phyloP scores from a whole-genome alignment of 2,888 invertebrate species.

The Halictus quadricinctus region DNA sequence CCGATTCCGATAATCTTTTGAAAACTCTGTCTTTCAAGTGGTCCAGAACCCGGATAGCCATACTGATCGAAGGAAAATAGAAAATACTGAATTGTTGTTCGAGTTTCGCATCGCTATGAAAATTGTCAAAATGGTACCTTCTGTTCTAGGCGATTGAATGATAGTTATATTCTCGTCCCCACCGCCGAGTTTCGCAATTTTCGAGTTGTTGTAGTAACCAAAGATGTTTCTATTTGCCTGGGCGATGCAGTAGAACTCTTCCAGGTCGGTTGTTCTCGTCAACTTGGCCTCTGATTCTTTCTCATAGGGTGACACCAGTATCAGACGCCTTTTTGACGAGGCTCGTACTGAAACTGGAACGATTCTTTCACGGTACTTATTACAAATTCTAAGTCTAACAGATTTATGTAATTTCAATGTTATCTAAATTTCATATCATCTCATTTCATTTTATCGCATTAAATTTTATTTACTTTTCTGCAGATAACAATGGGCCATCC shows the following conservation, averaged over 20 bases:
- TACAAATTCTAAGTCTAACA: background rate
- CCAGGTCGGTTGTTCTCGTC: slow-evolving; percentile 60
- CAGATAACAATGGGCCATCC: background rate
- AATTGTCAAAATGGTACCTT: slow-evolving; percentile 57
- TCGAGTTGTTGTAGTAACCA: slow-evolving; percentile 63
- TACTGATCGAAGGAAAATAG: slow-evolving; percentile 52
- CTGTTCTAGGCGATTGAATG: slow-evolving; percentile 65
- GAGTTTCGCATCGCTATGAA: background rate
- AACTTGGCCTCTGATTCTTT: slow-evolving; percentile 68
- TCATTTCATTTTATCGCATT: background rate
- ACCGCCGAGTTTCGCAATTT: slow-evolving; percentile 67
- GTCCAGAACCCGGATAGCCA: slow-evolving; percentile 73
- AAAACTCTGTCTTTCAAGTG: slow-evolving; percentile 38
- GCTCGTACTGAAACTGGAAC: slow-evolving; percentile 62
- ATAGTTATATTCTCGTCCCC: slow-evolving; percentile 73
- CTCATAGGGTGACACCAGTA: slow-evolving; percentile 74
- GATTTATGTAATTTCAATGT: background rate
- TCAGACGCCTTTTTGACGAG: slow-evolving; percentile 71
- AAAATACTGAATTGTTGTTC: background rate
- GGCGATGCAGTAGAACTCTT: slow-evolving; percentile 62
- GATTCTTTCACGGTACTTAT: slow-evolving; percentile 17
- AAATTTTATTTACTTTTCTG: background rate
- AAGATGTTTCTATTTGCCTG: slow-evolving; percentile 48
- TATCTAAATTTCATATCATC: background rate
- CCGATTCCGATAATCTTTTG: slow-evolving; percentile 14